These are phyloP conservation scores for Catharus bicknelli DNA, from an alignment of 2,113 vertebrate species.

Conservation along the genomic window DNA sequence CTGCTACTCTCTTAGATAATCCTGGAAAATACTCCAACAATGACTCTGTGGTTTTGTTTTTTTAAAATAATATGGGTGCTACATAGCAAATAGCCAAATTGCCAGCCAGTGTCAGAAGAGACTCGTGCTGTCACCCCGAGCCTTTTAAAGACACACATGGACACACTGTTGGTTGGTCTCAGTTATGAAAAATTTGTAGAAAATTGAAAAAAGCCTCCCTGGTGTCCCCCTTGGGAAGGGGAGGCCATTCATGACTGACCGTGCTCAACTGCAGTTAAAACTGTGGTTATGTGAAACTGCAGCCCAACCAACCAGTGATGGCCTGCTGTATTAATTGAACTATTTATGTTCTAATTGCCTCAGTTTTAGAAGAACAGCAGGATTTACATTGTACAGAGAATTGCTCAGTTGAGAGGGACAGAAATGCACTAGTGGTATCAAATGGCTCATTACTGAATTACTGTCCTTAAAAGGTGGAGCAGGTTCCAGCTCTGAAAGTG, in stretches of 20 bases:
- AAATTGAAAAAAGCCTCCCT: neutral
- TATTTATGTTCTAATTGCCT: neutral
- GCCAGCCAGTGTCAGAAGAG: neutral
- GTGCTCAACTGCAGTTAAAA: neutral
- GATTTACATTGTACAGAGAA: neutral
- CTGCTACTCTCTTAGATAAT: neutral
- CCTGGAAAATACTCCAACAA: neutral
- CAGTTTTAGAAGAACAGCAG: neutral
- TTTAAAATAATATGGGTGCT: neutral
- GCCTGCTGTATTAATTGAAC: neutral
- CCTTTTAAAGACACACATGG: neutral
- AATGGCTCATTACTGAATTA: neutral
- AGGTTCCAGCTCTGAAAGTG: neutral
- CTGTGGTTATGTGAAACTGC: neutral
- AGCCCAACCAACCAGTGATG: neutral
- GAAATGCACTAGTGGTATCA: neutral
- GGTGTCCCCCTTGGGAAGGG: neutral
- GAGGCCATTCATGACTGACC: neutral
- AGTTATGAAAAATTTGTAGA: neutral
- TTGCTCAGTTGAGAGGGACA: neutral
- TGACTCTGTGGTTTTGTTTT: too few relatives aligned
- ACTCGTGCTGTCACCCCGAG: neutral
- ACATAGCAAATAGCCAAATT: neutral
- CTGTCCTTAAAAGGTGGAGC: neutral
- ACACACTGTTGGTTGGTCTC: neutral